Conservation (phyloP, 2,888 invertebrate species). For the Tridacna gigas region DNA sequence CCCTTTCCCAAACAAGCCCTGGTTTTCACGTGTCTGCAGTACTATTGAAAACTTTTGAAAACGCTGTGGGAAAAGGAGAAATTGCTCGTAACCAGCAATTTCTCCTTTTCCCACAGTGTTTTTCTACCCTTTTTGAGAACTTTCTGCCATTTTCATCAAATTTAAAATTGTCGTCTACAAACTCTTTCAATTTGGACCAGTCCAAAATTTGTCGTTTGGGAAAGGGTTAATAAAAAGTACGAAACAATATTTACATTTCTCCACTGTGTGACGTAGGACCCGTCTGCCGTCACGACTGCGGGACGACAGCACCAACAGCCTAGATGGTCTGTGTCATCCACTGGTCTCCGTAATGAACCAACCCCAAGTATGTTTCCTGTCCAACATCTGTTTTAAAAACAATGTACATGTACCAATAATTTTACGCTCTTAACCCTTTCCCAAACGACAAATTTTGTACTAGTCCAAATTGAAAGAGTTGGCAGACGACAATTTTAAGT, state of each 20-base stretch:
- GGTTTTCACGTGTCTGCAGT: not conserved
- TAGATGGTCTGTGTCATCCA: constrained; percentile 54
- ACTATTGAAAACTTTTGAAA: constrained; percentile 5
- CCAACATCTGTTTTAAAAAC: constrained; percentile 54
- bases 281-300: constrained; percentile 10
- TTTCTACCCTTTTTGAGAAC: not conserved
- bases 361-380: constrained; percentile 63
- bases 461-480: no score
- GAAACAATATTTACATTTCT: constrained; percentile 4
- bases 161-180: not conserved
- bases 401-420: not conserved
- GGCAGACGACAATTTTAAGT: no score
- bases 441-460: no score
- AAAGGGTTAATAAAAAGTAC: not conserved
- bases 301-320: constrained; percentile 65
- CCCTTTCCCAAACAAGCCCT: not conserved
- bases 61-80: not conserved
- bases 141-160: not conserved
- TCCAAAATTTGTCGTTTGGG: not conserved
- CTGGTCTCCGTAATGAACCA: constrained; percentile 40
- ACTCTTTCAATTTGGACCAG: not conserved
- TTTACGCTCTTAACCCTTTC: no score
- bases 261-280: constrained; percentile 19
- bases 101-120: not conserved
- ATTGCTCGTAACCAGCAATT: not conserved